Evolutionary conservation across 2,797 vertebrate genomes (phyloP).

Genomic region (Labroides dimidiatus): DNA sequence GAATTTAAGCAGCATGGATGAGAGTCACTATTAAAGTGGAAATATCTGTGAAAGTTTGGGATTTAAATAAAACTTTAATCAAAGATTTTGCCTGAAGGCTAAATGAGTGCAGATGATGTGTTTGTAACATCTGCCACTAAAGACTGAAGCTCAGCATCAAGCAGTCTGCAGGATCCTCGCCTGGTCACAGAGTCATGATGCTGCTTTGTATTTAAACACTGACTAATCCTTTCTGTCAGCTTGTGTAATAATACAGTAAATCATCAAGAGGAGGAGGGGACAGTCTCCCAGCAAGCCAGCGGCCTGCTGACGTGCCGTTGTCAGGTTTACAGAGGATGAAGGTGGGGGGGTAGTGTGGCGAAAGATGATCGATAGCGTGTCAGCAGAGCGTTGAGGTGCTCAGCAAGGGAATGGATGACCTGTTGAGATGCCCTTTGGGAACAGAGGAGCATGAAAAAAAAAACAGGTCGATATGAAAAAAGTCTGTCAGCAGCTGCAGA

Average conservation of each 20-base stretch:
- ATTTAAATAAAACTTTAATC: conserved; percentile 17
- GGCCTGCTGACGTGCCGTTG: conserved; percentile 52
- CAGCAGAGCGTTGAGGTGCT: conserved; percentile 38
- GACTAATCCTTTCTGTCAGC: conserved; percentile 66
- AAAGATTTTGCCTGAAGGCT: conserved; percentile 6
- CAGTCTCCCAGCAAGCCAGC: conserved; percentile 2
- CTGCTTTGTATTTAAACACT: conserved; percentile 61
- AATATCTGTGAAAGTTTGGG: conserved; percentile 3
- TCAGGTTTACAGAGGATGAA: conserved; percentile 50
- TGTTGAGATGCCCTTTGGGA: conserved; percentile 60
- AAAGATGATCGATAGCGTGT: conserved; percentile 68
- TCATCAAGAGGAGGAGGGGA: conserved; percentile 46
- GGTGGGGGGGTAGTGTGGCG: conserved; percentile 23
- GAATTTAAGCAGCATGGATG: conserved; percentile 14
- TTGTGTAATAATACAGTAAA: conserved; percentile 66
- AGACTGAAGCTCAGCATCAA: conserved; percentile 35
- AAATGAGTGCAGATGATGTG: conserved; percentile 33
- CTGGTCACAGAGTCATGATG: conserved; percentile 53
- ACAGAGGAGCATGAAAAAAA: conserved; percentile 34
- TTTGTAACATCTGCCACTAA: conserved; percentile 35
- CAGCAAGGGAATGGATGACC: conserved; percentile 63
- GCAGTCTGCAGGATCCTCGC: conserved; percentile 12
- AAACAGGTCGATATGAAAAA: conserved; percentile 58
- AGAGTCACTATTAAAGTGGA: conserved; percentile 20
- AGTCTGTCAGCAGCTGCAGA: conserved; percentile 38